Base-by-base conservation (phyloP, 2,113 vertebrate species). In the Oreocharis arfaki region DNA sequence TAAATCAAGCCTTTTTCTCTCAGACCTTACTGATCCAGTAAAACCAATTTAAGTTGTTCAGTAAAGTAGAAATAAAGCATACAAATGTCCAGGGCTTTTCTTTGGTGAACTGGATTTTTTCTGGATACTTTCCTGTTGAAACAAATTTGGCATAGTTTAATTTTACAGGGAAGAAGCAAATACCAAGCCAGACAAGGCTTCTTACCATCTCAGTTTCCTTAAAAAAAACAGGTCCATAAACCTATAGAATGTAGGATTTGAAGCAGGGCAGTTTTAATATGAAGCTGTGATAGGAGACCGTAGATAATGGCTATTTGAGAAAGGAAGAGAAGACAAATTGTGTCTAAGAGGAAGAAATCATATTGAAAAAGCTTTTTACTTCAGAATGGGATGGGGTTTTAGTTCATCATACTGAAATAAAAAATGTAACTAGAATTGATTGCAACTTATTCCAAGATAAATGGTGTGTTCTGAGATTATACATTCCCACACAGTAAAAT, bases 151-250 rank as follows among this genome's bases (percentile, higher is more conserved):
- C 7, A 1, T 76, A 65, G 79, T 94, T 97, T 81, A 85, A 70
- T 97, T 97, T 93, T 95, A 83, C 42, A 89, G 70, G 77, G 84
- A 90, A 93, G 78, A 92, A 97, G 76, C 49, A 91, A 94, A 65
- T 82, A 67, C 56, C 60, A 52, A 50, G 73, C 64, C 67, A 61
- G 80, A 81, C 69, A 81, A 86, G 57, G 44, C 60, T 4, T 53
- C n/a, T 94, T 56, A 23, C 35, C 24, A 55, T 95, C 78, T 90
- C 68, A 49, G 35, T 74, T 92, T 68, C 60, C 39, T 84, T 46
- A 73, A 47, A 95, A 81, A n/a, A 75, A 74, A 24, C 30, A 61
- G 35, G 37, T 52, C 44, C 28, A 77, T 11, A 83, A 73, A 61
- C 14, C 22, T 26, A 3, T 6, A 84, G 35, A 33, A 50, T 18